Conservation (phyloP, 2,888 invertebrate species). For the Lobophora halterata region DNA sequence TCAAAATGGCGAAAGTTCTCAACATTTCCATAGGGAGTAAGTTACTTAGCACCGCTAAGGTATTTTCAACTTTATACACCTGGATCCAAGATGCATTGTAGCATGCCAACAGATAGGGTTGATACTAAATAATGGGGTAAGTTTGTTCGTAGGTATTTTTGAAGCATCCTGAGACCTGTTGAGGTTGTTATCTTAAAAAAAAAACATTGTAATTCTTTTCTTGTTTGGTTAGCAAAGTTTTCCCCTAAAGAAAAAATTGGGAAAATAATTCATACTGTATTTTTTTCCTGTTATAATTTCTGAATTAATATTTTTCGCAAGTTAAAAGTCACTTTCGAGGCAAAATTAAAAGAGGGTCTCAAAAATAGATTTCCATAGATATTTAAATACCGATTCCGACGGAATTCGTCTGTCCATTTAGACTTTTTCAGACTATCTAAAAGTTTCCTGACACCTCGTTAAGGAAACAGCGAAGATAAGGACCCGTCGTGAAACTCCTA, state of each 20-base stretch:
- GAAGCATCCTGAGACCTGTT: slow-evolving; percentile 54
- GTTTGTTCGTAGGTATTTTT: slow-evolving; percentile 53
- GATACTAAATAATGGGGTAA: slow-evolving; percentile 57
- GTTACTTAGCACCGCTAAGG: slow-evolving; percentile 28
- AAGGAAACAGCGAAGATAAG: slow-evolving; percentile 31
- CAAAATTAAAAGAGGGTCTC: too few relatives aligned
- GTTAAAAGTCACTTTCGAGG: too few relatives aligned
- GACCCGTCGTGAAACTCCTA: slow-evolving; percentile 31
- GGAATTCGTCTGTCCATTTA: not conserved
- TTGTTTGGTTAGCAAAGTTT: slow-evolving; percentile 24
- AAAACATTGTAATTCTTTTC: slow-evolving; percentile 41
- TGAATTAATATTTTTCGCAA: too few relatives aligned
- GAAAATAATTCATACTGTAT: too few relatives aligned
- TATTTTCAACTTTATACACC: slow-evolving; percentile 42
- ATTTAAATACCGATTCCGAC: slow-evolving; percentile 7
- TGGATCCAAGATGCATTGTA: slow-evolving; percentile 32
- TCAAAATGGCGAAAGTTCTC: slow-evolving; percentile 67
- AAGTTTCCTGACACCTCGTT: slow-evolving; percentile 38
- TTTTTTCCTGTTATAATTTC: too few relatives aligned
- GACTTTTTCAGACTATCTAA: slow-evolving; percentile 1
- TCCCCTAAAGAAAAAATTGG: not conserved
- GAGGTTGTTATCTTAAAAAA: slow-evolving; percentile 44
- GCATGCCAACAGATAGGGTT: slow-evolving; percentile 34
- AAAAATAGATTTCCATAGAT: too few relatives aligned
- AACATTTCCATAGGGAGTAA: slow-evolving; percentile 41